Conservation (phyloP, 2,113 vertebrate species). For the Syrrhaptes paradoxus region DNA sequence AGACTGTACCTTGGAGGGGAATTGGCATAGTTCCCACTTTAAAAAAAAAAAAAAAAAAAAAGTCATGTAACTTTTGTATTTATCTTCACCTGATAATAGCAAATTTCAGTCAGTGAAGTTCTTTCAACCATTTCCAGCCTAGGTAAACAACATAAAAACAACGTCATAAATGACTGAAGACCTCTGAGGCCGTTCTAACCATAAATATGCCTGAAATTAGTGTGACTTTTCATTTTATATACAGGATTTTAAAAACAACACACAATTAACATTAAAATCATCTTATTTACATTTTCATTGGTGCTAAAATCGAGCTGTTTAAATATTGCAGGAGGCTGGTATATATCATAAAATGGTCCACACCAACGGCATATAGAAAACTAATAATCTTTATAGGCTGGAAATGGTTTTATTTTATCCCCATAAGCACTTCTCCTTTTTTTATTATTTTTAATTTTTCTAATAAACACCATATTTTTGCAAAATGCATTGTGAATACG, state of each 20-base stretch:
- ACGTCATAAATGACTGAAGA: constrained; percentile 75
- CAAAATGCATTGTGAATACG: constrained; percentile 63
- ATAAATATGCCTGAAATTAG: constrained; percentile 83
- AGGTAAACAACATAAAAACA: constrained; percentile 74
- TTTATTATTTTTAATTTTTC: constrained; percentile 37
- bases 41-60: background rate
- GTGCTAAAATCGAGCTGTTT: constrained; percentile 77
- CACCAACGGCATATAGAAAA: constrained; percentile 71
- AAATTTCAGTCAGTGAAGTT: constrained; percentile 63
- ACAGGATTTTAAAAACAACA: constrained; percentile 78
- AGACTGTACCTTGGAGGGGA: background rate
- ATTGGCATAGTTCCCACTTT: background rate
- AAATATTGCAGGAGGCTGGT: constrained; percentile 82
- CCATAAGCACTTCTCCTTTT: constrained; percentile 55
- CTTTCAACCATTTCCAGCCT: constrained; percentile 80
- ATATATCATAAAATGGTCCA: constrained; percentile 70
- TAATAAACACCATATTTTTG: constrained; percentile 71
- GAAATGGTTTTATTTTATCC: constrained; percentile 70
- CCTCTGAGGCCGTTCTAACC: constrained; percentile 71
- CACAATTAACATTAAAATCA: constrained; percentile 82
- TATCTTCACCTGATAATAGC: constrained; percentile 63
- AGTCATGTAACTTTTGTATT: constrained; percentile 15
- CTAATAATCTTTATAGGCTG: constrained; percentile 72
- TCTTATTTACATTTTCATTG: constrained; percentile 87
- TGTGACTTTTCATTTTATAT: constrained; percentile 84